Conservation (phyloP, 2,113 vertebrate species). For the Sorex araneus region DNA sequence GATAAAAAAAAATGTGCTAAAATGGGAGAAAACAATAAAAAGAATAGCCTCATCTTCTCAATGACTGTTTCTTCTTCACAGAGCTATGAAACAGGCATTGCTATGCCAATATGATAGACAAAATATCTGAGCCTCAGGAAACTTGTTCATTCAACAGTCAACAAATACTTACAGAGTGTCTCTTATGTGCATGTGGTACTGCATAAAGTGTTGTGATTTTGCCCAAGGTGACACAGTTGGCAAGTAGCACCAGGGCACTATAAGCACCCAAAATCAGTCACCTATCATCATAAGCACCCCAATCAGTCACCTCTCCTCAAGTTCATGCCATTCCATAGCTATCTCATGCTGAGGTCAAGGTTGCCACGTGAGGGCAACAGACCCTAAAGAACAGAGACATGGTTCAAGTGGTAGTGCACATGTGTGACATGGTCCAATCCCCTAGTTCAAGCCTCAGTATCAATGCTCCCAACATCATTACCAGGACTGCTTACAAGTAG, state of each 20-base stretch:
- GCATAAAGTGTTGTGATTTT: not conserved
- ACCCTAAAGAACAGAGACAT: too few relatives aligned
- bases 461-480: too few relatives aligned
- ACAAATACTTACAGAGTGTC: conserved; percentile 13
- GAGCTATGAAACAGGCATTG: not conserved
- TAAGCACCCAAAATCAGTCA: not conserved
- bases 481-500: too few relatives aligned
- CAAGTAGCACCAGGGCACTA: not conserved
- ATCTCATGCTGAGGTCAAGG: conserved; percentile 20
- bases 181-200: not conserved
- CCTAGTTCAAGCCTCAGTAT: too few relatives aligned
- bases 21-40: conserved; percentile 3
- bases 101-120: conserved; percentile 1
- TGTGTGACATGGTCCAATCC: too few relatives aligned
- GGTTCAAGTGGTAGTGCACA: too few relatives aligned
- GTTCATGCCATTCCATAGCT: conserved; percentile 20
- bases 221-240: conserved; percentile 29
- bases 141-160: not conserved
- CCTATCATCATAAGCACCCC: not conserved
- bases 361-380: too few relatives aligned
- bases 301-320: not conserved
- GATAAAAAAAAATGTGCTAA: not conserved
- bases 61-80: not conserved
- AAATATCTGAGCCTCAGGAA: not conserved
- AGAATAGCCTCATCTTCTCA: not conserved